Evolutionary conservation across 2,888 invertebrate genomes (phyloP).

Genomic region (Clistopyga incitator): DNA sequence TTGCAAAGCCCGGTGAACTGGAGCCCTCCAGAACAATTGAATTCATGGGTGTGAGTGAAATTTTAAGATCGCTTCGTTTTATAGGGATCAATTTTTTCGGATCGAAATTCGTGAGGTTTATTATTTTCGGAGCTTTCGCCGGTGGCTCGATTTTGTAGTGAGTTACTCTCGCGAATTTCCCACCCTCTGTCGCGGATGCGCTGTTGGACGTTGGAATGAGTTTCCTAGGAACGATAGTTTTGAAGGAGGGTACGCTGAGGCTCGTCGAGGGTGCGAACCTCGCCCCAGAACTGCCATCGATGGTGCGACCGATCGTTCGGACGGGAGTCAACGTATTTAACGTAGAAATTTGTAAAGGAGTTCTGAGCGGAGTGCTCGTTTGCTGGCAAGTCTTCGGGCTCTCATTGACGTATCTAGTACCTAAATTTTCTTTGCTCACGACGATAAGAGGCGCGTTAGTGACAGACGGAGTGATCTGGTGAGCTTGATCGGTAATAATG

Average conservation of each 20-base stretch:
- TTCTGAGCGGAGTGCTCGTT: conserved; percentile 42
- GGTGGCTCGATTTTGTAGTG: conserved; percentile 69
- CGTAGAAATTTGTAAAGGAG: conserved; percentile 37
- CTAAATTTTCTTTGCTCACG: conserved; percentile 73
- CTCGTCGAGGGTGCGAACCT: conserved; percentile 32
- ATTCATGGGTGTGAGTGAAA: conserved; percentile 69
- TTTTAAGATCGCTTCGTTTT: conserved; percentile 71
- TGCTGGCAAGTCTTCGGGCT: conserved; percentile 47
- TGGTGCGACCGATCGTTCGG: not conserved
- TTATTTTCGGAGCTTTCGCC: conserved; percentile 69
- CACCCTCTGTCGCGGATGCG: conserved; percentile 22
- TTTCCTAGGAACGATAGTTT: conserved; percentile 57
- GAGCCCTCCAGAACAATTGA: conserved; percentile 63
- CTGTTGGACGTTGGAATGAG: conserved; percentile 48
- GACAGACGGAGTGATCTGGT: conserved; percentile 16
- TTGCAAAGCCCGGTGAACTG: conserved; percentile 70
- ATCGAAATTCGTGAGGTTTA: conserved; percentile 73
- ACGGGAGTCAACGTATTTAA: conserved; percentile 3
- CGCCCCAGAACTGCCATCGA: not conserved
- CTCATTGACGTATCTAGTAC: conserved; percentile 56
- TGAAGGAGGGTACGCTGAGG: conserved; percentile 40
- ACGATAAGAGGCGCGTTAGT: conserved; percentile 61
- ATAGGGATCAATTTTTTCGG: conserved; percentile 75
- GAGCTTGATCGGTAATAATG: conserved; percentile 10
- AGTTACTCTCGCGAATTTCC: conserved; percentile 64